Evolutionary conservation across 1,140 invertebrate species (phyloP), one percentile per base, ranked within the genome.

Genomic region (Magallana gigas): DNA sequence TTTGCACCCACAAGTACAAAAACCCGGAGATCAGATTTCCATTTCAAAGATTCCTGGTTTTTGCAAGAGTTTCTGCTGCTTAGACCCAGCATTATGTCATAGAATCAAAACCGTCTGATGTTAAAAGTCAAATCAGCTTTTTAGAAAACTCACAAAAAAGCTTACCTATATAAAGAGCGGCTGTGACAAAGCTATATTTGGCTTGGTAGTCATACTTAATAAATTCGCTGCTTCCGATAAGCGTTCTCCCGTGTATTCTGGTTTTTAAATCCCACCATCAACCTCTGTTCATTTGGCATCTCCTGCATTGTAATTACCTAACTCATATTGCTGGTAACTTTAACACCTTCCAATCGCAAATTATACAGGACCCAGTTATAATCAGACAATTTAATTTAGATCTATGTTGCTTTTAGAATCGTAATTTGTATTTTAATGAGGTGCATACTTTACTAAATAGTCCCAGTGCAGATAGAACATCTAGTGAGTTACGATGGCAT

Each of bases 361-460:
- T 76, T 76, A 76, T 23, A 76, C 68, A 76, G 18, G 68, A 76
- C 68, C 23, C 6, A 12, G 68, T 29, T 23, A 36, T 76, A 76
- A 76, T 76, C 23, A 76, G 68, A 76, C 68, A 76, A 76, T 76
- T 76, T 76, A 76, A 76, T 76, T 76, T 76, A 76, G 68, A 76
- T 76, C 23, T 76, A 76, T 76, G 68, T 23, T 18, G 23, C 68
- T 76, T 76, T 76, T 76, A 29, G 18, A 76, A 76, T 18, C 68
- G 68, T 76, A 76, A 76, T 76, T 76, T 76, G 68, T 76, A 76
- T 76, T 76, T 76, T 76, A 76, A 76, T 76, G 68, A 76, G 68
- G 68, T 76, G 68, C 68, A 76, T 29, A 11, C 68, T 29, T 29
- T 29, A 76, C 23, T 64, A 76, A 76, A 29, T 29, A 76, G 8